Evolutionary conservation across 2,113 vertebrate species (phyloP).

Genomic region (Passerina amoena): DNA sequence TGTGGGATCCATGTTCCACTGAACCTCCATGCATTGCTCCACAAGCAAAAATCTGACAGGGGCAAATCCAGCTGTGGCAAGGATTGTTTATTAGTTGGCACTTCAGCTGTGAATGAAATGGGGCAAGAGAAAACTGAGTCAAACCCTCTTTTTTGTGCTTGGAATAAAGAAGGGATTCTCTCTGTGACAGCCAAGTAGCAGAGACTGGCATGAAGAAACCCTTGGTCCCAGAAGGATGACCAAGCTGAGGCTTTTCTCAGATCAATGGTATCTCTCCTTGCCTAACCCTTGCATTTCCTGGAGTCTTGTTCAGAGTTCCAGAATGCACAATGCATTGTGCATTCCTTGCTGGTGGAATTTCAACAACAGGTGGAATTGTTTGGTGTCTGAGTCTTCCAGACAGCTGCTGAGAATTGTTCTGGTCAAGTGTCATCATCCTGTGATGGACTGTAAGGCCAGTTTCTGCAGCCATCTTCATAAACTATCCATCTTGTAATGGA

Average conservation of each 20-base stretch:
- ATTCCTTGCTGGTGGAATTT: constrained; percentile 54
- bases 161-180: background rate
- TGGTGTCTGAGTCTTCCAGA: constrained; percentile 43
- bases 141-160: background rate
- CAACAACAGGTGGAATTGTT: constrained; percentile 68
- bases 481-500: background rate
- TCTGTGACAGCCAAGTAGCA: background rate
- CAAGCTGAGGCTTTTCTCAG: background rate
- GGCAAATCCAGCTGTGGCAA: background rate
- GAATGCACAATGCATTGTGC: constrained; percentile 13
- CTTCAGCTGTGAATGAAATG: background rate
- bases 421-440: background rate
- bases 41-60: background rate
- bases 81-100: background rate
- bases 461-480: background rate
- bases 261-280: background rate
- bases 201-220: background rate
- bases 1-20: background rate
- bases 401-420: constrained; percentile 64
- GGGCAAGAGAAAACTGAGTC: background rate
- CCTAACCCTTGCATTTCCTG: constrained; percentile 7
- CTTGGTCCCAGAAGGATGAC: background rate
- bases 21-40: rapidly evolving
- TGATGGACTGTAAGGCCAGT: background rate
- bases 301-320: background rate